phyloP scores from a whole-genome alignment of 2,888 invertebrate species.

The Rhaphigaster nebulosa region DNA sequence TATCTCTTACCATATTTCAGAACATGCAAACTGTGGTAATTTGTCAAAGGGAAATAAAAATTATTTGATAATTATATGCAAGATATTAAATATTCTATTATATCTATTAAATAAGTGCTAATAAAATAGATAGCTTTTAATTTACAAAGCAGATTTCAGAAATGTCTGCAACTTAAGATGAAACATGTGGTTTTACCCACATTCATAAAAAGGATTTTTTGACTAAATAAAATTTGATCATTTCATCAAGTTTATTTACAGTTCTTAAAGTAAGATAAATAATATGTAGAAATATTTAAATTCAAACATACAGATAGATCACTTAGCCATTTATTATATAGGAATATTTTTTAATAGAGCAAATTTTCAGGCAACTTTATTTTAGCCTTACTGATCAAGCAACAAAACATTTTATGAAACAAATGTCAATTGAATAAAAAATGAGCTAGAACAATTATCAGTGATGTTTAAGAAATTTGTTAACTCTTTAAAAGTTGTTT shows the following conservation, averaged over 20 bases:
- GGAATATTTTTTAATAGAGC: neutral
- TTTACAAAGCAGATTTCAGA: neutral
- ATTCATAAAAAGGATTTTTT: neutral
- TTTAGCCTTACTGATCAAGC: neutral
- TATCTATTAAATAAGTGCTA: neutral
- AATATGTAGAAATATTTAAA: neutral
- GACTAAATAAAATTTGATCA: neutral
- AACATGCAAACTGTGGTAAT: neutral
- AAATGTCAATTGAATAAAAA: neutral
- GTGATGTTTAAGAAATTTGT: neutral
- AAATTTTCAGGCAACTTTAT: neutral
- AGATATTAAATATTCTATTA: neutral
- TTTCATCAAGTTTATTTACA: neutral
- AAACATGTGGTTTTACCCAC: neutral
- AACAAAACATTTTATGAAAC: neutral
- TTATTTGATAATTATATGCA: neutral
- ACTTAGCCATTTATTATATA: neutral
- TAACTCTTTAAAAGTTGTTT: neutral
- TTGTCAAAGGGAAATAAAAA: neutral
- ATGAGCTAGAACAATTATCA: too few species aligned
- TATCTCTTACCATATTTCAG: neutral
- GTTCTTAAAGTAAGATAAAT: neutral
- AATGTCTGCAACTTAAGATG: neutral
- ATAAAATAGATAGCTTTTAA: neutral
- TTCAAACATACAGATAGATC: neutral